A percentile compares a stretch with the other conserved stretches of the same genome.
These are phyloP conservation scores for Eledone cirrhosa DNA, from an alignment of 2,888 invertebrate genomes.

Conservation along the genomic window DNA sequence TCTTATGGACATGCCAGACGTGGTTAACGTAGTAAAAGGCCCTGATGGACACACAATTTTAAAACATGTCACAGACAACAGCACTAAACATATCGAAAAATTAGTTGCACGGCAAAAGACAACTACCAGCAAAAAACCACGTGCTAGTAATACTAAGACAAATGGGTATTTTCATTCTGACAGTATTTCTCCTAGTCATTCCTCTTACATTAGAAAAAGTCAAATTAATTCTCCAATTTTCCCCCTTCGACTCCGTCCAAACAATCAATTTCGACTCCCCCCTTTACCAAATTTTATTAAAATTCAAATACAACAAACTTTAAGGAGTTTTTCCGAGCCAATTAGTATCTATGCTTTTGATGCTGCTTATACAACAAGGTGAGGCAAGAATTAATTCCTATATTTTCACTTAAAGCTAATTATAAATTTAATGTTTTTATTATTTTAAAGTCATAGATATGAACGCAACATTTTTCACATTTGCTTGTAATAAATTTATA, in stretches of 20 bases:
- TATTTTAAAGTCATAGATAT: no score
- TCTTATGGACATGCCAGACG: slow-evolving; percentile 50
- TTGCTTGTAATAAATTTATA: no score
- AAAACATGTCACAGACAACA: slow-evolving; percentile 45
- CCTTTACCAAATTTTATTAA: slow-evolving; percentile 12
- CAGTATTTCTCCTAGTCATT: background rate
- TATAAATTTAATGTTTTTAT: no score
- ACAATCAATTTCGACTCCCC: slow-evolving; percentile 1
- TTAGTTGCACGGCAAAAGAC: slow-evolving; percentile 54
- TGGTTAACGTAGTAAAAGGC: slow-evolving; percentile 41
- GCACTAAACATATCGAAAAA: slow-evolving; percentile 52
- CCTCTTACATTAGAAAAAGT: background rate
- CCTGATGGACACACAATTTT: slow-evolving; percentile 46
- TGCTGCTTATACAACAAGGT: slow-evolving; percentile 4
- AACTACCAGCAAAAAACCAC: slow-evolving; percentile 30
- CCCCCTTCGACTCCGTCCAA: slow-evolving; percentile 2
- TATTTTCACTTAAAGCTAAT: no score
- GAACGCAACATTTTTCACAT: no score
- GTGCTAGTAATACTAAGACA: background rate
- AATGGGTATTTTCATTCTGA: background rate
- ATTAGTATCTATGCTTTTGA: background rate
- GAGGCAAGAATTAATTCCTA: background rate
- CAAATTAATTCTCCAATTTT: background rate
- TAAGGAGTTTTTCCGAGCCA: background rate
- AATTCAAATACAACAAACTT: slow-evolving; percentile 14